Conservation (phyloP, 2,888 invertebrate genomes). For the Lottia gigantea region DNA sequence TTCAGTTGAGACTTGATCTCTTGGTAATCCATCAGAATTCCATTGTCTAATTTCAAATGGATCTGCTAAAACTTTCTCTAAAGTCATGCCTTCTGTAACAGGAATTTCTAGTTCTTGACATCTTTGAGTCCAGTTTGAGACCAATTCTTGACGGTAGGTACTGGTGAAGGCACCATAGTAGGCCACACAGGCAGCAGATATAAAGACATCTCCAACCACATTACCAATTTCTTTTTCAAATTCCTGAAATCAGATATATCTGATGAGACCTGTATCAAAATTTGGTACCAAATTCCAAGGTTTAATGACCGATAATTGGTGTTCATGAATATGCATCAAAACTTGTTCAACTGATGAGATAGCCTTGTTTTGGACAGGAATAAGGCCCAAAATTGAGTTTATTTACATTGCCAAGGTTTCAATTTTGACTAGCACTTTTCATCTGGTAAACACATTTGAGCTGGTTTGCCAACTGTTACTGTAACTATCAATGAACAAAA, state of each 20-base stretch:
- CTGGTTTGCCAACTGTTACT: no score
- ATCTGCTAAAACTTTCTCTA: constrained; percentile 66
- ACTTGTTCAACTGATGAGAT: no score
- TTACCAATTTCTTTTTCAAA: constrained; percentile 66
- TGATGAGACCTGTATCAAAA: no score
- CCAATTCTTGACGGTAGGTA: constrained; percentile 68
- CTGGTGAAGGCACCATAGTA: constrained; percentile 70
- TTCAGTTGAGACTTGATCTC: constrained; percentile 68
- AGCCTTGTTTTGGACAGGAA: no score
- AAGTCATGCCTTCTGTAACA: constrained; percentile 78
- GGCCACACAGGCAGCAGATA: constrained; percentile 68
- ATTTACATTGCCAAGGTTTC: no score
- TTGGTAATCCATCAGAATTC: constrained; percentile 68
- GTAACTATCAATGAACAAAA: no score
- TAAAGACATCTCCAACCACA: constrained; percentile 69
- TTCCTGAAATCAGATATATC: constrained; percentile 40
- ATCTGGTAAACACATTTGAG: no score
- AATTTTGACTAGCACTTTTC: no score
- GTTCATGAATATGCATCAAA: no score
- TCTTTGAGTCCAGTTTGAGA: constrained; percentile 76
- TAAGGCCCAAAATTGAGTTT: no score
- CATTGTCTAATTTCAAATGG: constrained; percentile 75
- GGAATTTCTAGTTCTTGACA: constrained; percentile 78
- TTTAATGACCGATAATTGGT: no score
- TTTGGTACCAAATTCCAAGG: no score